Percentiles rank a stretch among this genome's conserved stretches.
phyloP scores from a whole-genome alignment of 2,113 vertebrate species.

The Poecilia latipinna region DNA sequence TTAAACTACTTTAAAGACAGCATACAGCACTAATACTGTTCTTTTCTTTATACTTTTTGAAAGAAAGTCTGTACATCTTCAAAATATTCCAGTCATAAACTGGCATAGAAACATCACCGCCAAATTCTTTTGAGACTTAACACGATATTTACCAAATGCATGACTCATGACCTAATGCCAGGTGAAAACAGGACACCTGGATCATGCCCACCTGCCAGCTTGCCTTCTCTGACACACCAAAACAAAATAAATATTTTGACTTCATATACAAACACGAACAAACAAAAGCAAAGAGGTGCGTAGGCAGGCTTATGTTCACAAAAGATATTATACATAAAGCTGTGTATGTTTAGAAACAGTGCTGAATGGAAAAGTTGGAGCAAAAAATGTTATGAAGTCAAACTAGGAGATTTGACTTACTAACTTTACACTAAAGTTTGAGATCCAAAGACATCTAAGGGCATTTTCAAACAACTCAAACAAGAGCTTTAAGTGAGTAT shows the following conservation, averaged over 20 bases:
- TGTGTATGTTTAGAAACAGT: neutral
- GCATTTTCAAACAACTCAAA: conserved; percentile 28
- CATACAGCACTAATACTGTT: neutral
- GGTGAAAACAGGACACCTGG: conserved; percentile 38
- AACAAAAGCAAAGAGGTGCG: conserved; percentile 19
- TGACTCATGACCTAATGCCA: conserved; percentile 32
- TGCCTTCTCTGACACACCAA: conserved; percentile 8
- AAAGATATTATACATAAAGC: conserved; percentile 1
- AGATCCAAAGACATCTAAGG: conserved; percentile 23
- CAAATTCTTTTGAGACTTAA: conserved; percentile 30
- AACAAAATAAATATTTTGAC: conserved; percentile 24
- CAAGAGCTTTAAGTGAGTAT: conserved; percentile 32
- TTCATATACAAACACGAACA: conserved; percentile 28
- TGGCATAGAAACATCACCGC: neutral
- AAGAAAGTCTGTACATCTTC: neutral
- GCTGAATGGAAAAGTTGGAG: conserved; percentile 46
- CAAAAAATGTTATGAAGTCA: conserved; percentile 30
- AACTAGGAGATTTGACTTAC: conserved; percentile 30
- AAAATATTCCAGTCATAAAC: neutral
- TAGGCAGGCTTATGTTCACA: neutral
- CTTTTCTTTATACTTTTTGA: neutral
- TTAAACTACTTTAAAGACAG: neutral
- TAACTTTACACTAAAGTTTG: conserved; percentile 13
- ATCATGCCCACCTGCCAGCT: conserved; percentile 26
- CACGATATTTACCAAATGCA: conserved; percentile 34